Evolutionary conservation across 2,113 vertebrate genomes (phyloP), one percentile per base, ranked within the genome.

Genomic region (Gasterosteus aculeatus): DNA sequence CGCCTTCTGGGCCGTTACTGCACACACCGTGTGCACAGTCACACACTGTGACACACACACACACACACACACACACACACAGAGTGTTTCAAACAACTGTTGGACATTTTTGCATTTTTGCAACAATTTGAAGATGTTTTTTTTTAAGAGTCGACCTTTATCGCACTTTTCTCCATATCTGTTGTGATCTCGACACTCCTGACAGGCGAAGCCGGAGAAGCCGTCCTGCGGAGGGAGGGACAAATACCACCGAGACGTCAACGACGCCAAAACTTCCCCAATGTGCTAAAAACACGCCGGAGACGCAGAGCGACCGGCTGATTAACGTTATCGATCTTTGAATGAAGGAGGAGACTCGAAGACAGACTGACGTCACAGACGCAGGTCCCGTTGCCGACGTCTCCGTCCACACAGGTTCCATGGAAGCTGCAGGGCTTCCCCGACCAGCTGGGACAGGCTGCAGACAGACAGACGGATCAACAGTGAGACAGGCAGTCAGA

Each of bases 401-500:
- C 87, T 29, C 96, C 97, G 18, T 96, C 95, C 85, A 93, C n/a
- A 77, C 98, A 99, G 7, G 58, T 93, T 5, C 98, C 97, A 0
- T 92, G 95, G 80, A 93, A 91, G 47, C 54, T 96, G 83, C 98
- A 99, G 2, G 94, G 90, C 46, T 89, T 95, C 47, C 89, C 83
- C 1, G 94, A 92, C 82, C 94, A 94, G 26, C 94, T 96, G 0
- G 97, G 97, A 80, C 98, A 99, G 62, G 96, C 98, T 99, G 88
- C 47, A 76, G 35, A 53, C 54, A 78, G 63, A 61, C 70, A 90
- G 31, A 26, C 12, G 59, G 47, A 26, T 10, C 38, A 67, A 39
- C 44, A 63, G 22, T 26, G 22, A 26, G 22, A 26, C 22, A n/a
- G n/a, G n/a, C n/a, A n/a, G n/a, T n/a, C n/a, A n/a, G n/a, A n/a